Evolutionary conservation across 2,888 invertebrate species (phyloP).

Genomic region (Tolmerus cingulatus): DNA sequence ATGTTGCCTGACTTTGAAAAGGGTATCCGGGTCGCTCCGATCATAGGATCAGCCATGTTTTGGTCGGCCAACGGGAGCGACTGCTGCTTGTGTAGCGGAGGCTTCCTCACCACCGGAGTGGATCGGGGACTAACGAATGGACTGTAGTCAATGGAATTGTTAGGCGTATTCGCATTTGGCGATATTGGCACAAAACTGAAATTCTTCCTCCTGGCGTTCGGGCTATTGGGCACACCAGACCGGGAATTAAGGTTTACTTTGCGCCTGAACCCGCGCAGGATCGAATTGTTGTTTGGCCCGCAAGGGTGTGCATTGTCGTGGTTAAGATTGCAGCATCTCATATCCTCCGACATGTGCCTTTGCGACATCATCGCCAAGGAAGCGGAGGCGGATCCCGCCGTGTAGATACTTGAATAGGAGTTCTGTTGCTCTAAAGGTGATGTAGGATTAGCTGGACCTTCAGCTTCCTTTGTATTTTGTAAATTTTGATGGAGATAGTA

Average conservation of each 20-base stretch:
- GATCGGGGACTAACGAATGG: slow-evolving; percentile 85
- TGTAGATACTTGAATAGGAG: slow-evolving; percentile 48
- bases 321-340: slow-evolving; percentile 42
- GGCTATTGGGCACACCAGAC: slow-evolving; percentile 65
- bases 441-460: slow-evolving; percentile 23
- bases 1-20: slow-evolving; percentile 44
- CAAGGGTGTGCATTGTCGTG: background rate
- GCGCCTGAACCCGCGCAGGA: slow-evolving; percentile 54
- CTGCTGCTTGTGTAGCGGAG: slow-evolving; percentile 61
- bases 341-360: slow-evolving; percentile 46
- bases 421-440: slow-evolving; percentile 49
- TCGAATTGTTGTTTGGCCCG: background rate
- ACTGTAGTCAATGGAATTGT: slow-evolving; percentile 67
- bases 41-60: slow-evolving; percentile 58
- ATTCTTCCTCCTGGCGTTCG: slow-evolving; percentile 78
- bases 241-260: slow-evolving; percentile 60
- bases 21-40: slow-evolving; percentile 56
- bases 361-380: slow-evolving; percentile 63
- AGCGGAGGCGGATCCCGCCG: slow-evolving; percentile 62
- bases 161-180: slow-evolving; percentile 64
- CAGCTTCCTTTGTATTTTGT: slow-evolving; percentile 45
- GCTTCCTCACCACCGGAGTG: slow-evolving; percentile 76
- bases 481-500: slow-evolving; percentile 59
- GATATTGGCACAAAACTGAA: slow-evolving; percentile 89
- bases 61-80: slow-evolving; percentile 53